Base-by-base conservation (phyloP, 2,888 invertebrate species). In the Cosmia trapezina region DNA sequence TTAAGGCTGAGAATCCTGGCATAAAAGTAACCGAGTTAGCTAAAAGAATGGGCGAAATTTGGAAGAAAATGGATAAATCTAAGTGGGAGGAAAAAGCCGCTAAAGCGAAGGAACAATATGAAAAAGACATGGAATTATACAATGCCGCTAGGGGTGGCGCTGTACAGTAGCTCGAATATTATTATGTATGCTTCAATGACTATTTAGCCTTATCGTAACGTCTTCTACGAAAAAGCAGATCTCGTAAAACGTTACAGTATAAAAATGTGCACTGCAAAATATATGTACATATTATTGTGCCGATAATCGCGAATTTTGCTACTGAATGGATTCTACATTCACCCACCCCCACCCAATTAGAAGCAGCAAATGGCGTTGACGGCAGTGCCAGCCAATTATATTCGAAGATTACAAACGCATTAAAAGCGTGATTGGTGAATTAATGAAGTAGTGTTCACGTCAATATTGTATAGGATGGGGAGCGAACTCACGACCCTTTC, bases 1-100 rank as follows among this genome's bases (percentile, higher is more conserved):
- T 99, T 83, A 99, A 99, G 93, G 96, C 97, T 49, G 98, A 99
- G 64, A 97, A 98, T 96, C 99, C 99, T 41, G 99, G 98, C 78
- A 97, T 99, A 77, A 97, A 98, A 89, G 97, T 99, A 33, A 98
- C 98, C 5, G 99, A 99, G 89, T 97, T 99, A 78, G 98, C 99
- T 51, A 99, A 98, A 95, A 98, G 98, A 90, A 99, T 98, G 73
- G 99, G 99, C 57, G 99, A 99, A 96, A 96, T 98, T 96, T 99
- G 99, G 99, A 98, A 98, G 89, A 97, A 97, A 77, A 96, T 99
- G 91, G 98, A 98, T 89, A 99, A 99, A 96, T 97, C 97, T 76
- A 98, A 98, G 94, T 99, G 98, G 98, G 99, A 99, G 88, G 97
- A 97, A 84, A 98, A 98, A 93, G 98, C 98, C 3, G 97, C 97